Evolutionary conservation across 2,797 vertebrate species (phyloP), one percentile per base, ranked within the genome.

Genomic region (Crax fasciolata): DNA sequence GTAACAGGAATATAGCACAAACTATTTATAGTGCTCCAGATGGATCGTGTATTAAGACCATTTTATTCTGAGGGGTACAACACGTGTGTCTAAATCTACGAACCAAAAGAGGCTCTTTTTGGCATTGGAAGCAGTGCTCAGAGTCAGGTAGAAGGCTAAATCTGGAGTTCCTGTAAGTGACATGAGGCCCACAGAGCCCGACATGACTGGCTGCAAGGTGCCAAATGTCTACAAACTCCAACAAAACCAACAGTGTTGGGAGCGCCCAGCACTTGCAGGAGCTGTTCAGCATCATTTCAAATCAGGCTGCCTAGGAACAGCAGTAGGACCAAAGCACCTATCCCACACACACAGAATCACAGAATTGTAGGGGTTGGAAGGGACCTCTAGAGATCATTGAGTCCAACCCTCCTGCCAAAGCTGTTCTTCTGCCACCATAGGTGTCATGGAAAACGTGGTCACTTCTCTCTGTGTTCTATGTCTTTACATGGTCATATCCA

Each of bases 131-230:
- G 24, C 21, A 11, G 30, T 30, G 49, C n/a, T 52, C 28, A 1
- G 2, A 32, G 48, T 0, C 35, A 32, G 24, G 18, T 4, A 38
- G 51, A 35, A 73, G 89, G 51, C 18, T 19, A 39, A 61, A 14
- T 10, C 30, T 58, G 54, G 15, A 28, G 39, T 16, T 21, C 72
- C 16, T n/a, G 5, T 23, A 19, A 32, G 23, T 19, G 39, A 68
- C 25, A 44, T 1, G 0, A 58, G 24, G 24, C 46, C 71, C 39
- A 6, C 11, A 6, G 24, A n/a, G 89, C 46, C 57, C 39, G 52
- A 16, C 0, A 0, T 11, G 38, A 41, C 46, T 32, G 49, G 32
- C 30, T 0, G 0, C 4, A n/a, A 38, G 20, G 30, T 48, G 43
- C 52, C 88, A 78, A 81, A 63, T 10, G 28, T 70, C 66, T 73